Conservation (phyloP, 2,888 invertebrate genomes). For the Hymenopus coronatus region DNA sequence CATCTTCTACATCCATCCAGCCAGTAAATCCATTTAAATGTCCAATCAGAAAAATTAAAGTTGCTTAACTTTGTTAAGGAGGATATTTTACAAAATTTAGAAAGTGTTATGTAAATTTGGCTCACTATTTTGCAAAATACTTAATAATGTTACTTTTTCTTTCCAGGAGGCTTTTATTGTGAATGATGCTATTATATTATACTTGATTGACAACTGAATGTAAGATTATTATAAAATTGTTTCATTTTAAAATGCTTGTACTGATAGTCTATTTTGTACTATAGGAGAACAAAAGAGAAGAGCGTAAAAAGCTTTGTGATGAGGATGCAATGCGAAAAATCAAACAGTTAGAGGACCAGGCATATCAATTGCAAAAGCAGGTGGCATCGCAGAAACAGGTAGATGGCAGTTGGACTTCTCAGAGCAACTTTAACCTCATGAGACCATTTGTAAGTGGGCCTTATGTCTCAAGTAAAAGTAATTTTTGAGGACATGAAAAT, state of each 20-base stretch:
- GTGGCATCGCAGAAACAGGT: slow-evolving; percentile 80
- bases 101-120: no score
- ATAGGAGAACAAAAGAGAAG: slow-evolving; percentile 87
- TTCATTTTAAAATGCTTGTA: neutral
- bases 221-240: no score
- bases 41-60: no score
- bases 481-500: neutral
- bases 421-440: slow-evolving; percentile 36
- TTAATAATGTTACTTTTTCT: no score
- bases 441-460: slow-evolving; percentile 36
- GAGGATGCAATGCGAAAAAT: slow-evolving; percentile 93
- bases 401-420: slow-evolving; percentile 41
- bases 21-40: no score
- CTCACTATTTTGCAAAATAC: no score
- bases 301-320: slow-evolving; percentile 85
- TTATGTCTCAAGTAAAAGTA: neutral
- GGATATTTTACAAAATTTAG: no score
- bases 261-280: slow-evolving; percentile 34
- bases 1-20: no score
- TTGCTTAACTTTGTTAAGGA: no score
- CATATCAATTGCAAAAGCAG: slow-evolving; percentile 88
- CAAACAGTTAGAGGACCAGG: slow-evolving; percentile 90
- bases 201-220: no score
- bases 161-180: no score
- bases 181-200: no score